Conservation (phyloP, 2,113 vertebrate species). For the Campylomormyrus tamandua region DNA sequence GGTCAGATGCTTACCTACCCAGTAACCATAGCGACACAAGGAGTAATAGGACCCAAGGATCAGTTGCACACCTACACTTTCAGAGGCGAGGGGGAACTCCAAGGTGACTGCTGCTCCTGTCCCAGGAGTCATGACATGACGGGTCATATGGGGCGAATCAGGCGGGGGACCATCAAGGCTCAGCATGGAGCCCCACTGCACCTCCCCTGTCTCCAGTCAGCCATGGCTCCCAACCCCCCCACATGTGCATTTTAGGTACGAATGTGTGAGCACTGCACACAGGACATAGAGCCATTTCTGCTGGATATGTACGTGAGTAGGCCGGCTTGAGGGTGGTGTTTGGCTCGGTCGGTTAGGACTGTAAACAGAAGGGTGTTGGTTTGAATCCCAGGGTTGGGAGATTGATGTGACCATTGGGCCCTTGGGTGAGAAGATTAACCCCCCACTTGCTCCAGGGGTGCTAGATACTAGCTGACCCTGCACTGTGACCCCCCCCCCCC, state of each 20-base stretch:
- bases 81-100: not conserved
- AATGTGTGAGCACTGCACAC: not conserved
- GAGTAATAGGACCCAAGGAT: not conserved
- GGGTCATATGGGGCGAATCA: not conserved
- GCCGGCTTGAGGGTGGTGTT: not conserved
- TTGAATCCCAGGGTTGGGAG: not conserved
- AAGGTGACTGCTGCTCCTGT: not conserved
- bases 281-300: not conserved
- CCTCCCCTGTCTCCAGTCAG: not conserved
- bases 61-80: not conserved
- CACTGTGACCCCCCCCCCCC: not conserved
- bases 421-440: not conserved
- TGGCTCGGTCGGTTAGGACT: not conserved
- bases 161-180: not conserved
- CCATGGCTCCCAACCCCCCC: not conserved
- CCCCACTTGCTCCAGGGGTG: not conserved
- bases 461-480: not conserved
- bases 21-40: not conserved
- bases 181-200: not conserved
- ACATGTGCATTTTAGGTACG: not conserved
- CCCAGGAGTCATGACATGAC: not conserved
- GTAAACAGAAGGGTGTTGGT: not conserved
- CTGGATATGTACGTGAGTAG: not conserved
- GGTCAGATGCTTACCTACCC: not conserved
- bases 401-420: not conserved